A percentile compares a stretch with the other conserved stretches of the same genome.
Conservation (phyloP, 2,888 invertebrate genomes). For the Amiota communis region DNA sequence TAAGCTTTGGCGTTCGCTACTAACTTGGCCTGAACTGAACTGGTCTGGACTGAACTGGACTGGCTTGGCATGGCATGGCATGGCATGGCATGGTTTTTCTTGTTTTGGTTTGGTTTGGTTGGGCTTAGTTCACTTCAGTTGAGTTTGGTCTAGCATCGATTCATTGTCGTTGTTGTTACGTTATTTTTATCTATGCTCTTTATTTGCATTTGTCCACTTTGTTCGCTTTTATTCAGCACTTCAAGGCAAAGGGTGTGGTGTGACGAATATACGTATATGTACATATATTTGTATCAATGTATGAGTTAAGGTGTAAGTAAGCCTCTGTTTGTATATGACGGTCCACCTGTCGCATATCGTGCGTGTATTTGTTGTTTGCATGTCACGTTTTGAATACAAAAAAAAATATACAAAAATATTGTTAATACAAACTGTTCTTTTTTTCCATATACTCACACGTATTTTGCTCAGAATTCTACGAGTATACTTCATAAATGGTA, state of each 20-base stretch:
- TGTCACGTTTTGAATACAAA: slow-evolving; percentile 22
- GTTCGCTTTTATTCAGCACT: not conserved
- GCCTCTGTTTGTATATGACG: not conserved
- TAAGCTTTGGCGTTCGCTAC: slow-evolving; percentile 60
- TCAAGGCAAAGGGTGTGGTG: slow-evolving; percentile 25
- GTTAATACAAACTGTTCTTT: no score
- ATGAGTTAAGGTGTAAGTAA: not conserved
- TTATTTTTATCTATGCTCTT: slow-evolving; percentile 1
- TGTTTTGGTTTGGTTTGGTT: not conserved
- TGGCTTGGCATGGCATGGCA: not conserved
- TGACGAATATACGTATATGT: not conserved
- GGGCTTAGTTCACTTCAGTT: not conserved
- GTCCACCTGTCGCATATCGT: slow-evolving; percentile 26
- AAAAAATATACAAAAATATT: not conserved
- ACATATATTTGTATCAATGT: not conserved
- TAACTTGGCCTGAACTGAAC: slow-evolving; percentile 43
- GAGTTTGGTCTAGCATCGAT: slow-evolving; percentile 18
- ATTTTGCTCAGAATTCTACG: slow-evolving; percentile 11
- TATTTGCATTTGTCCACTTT: slow-evolving; percentile 15
- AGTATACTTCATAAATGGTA: not conserved
- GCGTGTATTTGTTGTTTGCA: slow-evolving; percentile 13
- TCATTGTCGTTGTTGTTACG: slow-evolving; percentile 3
- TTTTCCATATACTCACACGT: not conserved
- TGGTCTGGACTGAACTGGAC: no score
- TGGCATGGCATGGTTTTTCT: no score